Percentiles rank a stretch among this genome's conserved stretches.
These are phyloP conservation scores for Peromyscus attwateri DNA, from an alignment of 2,797 vertebrate species.

Conservation along the genomic window DNA sequence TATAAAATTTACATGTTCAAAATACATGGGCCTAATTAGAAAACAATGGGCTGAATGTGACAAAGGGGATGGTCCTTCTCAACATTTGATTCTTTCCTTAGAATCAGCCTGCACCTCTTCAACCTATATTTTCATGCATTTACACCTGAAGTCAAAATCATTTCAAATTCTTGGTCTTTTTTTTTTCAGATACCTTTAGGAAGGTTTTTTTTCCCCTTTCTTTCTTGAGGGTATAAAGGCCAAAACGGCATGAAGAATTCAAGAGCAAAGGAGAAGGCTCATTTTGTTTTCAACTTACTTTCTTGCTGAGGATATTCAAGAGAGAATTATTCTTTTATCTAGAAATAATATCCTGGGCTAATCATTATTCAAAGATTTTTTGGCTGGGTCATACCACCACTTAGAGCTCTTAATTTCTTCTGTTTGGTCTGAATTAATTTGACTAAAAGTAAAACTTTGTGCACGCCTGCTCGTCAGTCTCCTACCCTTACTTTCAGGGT, in stretches of 20 bases:
- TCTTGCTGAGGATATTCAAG: not conserved
- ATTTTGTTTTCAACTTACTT: conserved; percentile 40
- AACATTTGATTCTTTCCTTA: not conserved
- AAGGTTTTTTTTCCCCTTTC: not conserved
- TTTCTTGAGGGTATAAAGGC: not conserved
- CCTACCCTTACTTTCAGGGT: not conserved
- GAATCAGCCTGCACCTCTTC: not conserved
- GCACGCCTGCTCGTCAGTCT: not conserved
- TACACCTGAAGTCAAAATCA: not conserved
- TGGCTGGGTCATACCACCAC: conserved; percentile 1
- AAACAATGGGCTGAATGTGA: conserved; percentile 41
- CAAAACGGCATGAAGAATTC: conserved; percentile 26
- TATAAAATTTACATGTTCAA: not conserved
- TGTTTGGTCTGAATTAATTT: conserved; percentile 61
- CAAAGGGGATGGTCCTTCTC: not conserved
- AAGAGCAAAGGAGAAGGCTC: conserved; percentile 20
- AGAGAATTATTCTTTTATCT: conserved; percentile 43
- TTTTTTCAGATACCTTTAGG: not conserved
- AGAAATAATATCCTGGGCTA: conserved; percentile 40
- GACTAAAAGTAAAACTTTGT: conserved; percentile 47
- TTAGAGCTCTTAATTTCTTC: conserved; percentile 63
- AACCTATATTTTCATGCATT: not conserved
- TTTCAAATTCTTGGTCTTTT: not conserved
- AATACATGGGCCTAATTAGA: not conserved
- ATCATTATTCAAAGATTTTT: conserved; percentile 7